Conservation (phyloP, 1,140 invertebrate species). For the Drosophila ambigua region DNA sequence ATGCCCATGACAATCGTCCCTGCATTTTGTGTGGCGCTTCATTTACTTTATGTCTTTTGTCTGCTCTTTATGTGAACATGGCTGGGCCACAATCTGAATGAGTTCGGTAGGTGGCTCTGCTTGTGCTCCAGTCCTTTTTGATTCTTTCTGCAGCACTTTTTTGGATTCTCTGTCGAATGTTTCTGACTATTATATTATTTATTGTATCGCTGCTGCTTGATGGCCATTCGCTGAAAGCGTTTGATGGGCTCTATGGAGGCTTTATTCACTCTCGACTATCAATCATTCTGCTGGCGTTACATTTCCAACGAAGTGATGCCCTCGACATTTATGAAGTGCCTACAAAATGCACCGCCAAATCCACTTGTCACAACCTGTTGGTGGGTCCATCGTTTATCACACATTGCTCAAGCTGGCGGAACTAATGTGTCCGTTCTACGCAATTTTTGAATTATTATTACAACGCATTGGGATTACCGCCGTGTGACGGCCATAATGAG, state of each 20-base stretch:
- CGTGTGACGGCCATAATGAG: slow-evolving; percentile 22
- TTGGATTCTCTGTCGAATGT: slow-evolving; percentile 45
- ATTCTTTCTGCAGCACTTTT: slow-evolving; percentile 38
- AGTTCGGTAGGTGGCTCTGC: background rate
- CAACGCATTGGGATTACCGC: slow-evolving; percentile 42
- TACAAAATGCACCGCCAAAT: slow-evolving; percentile 50
- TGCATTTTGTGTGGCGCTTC: slow-evolving; percentile 69
- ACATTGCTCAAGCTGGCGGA: slow-evolving; percentile 68
- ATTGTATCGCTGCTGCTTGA: slow-evolving; percentile 74
- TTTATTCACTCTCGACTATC: slow-evolving; percentile 16
- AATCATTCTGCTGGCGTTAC: slow-evolving; percentile 30
- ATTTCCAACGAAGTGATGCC: slow-evolving; percentile 42
- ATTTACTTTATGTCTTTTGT: slow-evolving; percentile 80
- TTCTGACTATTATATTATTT: slow-evolving; percentile 64
- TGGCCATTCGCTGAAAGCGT: slow-evolving; percentile 69
- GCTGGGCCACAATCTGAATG: slow-evolving; percentile 66
- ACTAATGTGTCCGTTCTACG: slow-evolving; percentile 63
- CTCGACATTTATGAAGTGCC: slow-evolving; percentile 60
- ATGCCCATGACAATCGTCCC: slow-evolving; percentile 11
- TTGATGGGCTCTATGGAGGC: slow-evolving; percentile 55
- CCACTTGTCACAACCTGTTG: slow-evolving; percentile 71
- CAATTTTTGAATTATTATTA: slow-evolving; percentile 78
- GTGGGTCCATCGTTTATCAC: slow-evolving; percentile 54
- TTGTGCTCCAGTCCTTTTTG: background rate
- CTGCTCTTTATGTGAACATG: slow-evolving; percentile 60